These are phyloP conservation scores for Masnerella sp. DNA, from an alignment of 2,888 invertebrate genomes.

Conservation along the genomic window DNA sequence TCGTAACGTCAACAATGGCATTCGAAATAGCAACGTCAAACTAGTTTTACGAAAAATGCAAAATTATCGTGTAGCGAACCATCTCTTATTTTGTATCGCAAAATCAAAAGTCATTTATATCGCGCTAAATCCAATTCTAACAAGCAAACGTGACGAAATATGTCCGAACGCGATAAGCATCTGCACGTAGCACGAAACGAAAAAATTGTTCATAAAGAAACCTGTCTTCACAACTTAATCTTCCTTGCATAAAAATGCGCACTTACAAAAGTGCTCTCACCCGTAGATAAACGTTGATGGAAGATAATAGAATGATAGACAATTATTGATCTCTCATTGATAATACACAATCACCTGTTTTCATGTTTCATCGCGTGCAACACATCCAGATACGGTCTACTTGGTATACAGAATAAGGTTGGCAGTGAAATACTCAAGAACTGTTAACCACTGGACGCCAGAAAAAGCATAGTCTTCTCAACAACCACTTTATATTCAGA, in stretches of 20 bases:
- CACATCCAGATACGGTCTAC: conserved; percentile 55
- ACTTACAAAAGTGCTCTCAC: conserved; percentile 27
- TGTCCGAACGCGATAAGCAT: conserved; percentile 35
- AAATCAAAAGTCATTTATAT: conserved; percentile 30
- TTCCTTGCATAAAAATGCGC: conserved; percentile 27
- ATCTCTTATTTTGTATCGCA: conserved; percentile 5
- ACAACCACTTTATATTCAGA: conserved; percentile 37
- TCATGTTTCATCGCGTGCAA: conserved; percentile 55
- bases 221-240: conserved; percentile 55
- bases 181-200: conserved; percentile 29
- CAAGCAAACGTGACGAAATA: conserved; percentile 53
- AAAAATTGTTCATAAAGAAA: conserved; percentile 35
- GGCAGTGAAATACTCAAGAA: conserved; percentile 47
- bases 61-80: no score
- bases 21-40: no score
- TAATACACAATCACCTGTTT: conserved; percentile 51
- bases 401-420: conserved; percentile 54
- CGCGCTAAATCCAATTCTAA: conserved; percentile 17
- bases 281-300: conserved; percentile 32
- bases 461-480: conserved; percentile 35
- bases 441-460: conserved; percentile 47
- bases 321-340: conserved; percentile 57
- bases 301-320: conserved; percentile 53
- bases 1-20: no score
- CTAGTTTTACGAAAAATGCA: no score